Base-by-base conservation (phyloP, 2,797 vertebrate species). In the Helostoma temminkii region DNA sequence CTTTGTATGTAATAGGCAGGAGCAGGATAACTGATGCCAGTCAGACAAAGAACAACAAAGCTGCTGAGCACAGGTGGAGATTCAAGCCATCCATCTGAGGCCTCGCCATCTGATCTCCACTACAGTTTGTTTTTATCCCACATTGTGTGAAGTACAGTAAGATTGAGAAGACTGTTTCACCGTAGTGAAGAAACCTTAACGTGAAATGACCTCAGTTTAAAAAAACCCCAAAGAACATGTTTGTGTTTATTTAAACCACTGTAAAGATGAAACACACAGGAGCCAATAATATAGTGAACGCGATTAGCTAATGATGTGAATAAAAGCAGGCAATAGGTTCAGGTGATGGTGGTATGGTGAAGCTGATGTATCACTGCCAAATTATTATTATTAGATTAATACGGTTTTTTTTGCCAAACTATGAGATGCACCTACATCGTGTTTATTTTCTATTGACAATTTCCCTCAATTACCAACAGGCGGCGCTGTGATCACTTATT, bases 401-500 rank as follows among this genome's bases (percentile, higher is more conserved):
- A 39, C 37, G 9, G 6, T 10, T 34, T 12, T 9, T 34, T 37
- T 37, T 37, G 30, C 14, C 36, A 37, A 16, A 37, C 36, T 37
- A 1, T 37, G 12, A 37, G 10, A 36, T 11, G 32, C 32, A 11
- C 10, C 32, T 11, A 11, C 12, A 3, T 3, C 32, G n/a, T n/a
- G 28, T 58, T 21, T 26, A 6, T 30, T 56, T 30, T 30, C 36
- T 1, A 36, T 7, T 11, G 34, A 36, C 28, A 30, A 30, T 39
- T 74, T 19, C 16, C 15, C 7, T n/a, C 0, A 19, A 26, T 11
- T 10, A 3, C 71, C 90, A 53, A 61, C 45, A 87, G 89, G 82
- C 43, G 89, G 85, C 82, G 88, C 84, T 74, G 55, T 42, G 49
- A 48, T 53, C 68, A 21, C 75, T 73, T 21, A 16, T 42, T 22